phyloP scores from a whole-genome alignment of 92 coral and sea anemone species.

The Anthopleura xanthogrammica region DNA sequence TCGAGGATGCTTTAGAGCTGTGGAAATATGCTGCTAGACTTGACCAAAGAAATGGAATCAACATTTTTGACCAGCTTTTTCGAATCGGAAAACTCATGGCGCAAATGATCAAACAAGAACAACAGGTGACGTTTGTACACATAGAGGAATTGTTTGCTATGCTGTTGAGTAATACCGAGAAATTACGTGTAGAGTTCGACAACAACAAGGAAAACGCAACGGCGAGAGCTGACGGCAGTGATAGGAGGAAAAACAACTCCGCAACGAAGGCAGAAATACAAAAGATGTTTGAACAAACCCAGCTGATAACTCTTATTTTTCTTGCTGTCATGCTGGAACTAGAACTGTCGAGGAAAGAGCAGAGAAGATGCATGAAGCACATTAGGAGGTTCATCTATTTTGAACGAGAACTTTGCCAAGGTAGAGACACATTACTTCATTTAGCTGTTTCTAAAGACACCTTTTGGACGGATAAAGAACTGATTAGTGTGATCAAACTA shows the following conservation, averaged over 20 bases:
- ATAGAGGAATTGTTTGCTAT: slow-evolving; percentile 48
- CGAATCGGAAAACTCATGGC: slow-evolving; percentile 53
- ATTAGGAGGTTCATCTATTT: slow-evolving; percentile 47
- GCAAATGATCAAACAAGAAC: slow-evolving; percentile 42
- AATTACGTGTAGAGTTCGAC: slow-evolving; percentile 14
- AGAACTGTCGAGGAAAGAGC: slow-evolving; percentile 47
- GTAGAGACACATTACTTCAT: slow-evolving; percentile 42
- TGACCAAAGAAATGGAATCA: slow-evolving; percentile 48
- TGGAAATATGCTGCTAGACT: slow-evolving; percentile 64
- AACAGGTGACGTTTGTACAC: slow-evolving; percentile 43
- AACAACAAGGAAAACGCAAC: not conserved
- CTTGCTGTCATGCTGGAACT: slow-evolving; percentile 43
- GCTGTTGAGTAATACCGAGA: slow-evolving; percentile 45
- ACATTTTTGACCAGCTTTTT: slow-evolving; percentile 45
- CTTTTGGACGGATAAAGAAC: slow-evolving; percentile 34
- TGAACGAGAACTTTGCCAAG: slow-evolving; percentile 32
- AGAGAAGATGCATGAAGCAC: slow-evolving; percentile 43
- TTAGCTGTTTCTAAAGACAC: slow-evolving; percentile 48
- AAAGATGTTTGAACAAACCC: slow-evolving; percentile 40
- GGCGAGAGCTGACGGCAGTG: not conserved
- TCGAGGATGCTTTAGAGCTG: slow-evolving; percentile 46
- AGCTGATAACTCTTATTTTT: slow-evolving; percentile 31
- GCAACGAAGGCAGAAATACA: slow-evolving; percentile 11
- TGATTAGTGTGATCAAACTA: slow-evolving; percentile 30
- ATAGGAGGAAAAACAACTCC: not conserved